A percentile compares a stretch with the other conserved stretches of the same genome.
Evolutionary conservation across 2,888 invertebrate species (phyloP).

Genomic region (Tenthredo notha): DNA sequence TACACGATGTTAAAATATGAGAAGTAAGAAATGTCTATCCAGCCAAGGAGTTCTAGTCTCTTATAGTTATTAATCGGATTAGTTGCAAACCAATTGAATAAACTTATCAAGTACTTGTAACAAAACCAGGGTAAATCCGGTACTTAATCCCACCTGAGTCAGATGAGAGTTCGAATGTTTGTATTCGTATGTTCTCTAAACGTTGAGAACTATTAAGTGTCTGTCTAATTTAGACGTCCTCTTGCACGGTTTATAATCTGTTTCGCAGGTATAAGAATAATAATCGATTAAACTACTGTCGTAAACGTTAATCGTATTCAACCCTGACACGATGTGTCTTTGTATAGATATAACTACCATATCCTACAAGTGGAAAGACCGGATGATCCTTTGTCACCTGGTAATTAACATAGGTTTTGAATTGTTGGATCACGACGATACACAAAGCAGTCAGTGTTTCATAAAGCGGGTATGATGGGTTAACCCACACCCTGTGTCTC

Average conservation of each 20-base stretch:
- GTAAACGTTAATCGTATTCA: constrained; percentile 2
- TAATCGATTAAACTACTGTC: background rate
- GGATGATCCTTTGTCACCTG: constrained; percentile 32
- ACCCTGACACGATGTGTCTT: background rate
- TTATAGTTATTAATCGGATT: constrained; percentile 49
- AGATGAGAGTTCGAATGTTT: constrained; percentile 22
- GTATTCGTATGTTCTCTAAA: background rate
- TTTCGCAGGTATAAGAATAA: background rate
- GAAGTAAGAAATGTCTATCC: background rate
- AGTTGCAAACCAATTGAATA: constrained; percentile 48
- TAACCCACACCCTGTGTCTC: background rate
- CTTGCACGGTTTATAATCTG: background rate
- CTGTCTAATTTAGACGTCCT: background rate
- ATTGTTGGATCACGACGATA: constrained; percentile 13
- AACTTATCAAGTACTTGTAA: constrained; percentile 49
- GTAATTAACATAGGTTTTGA: constrained; percentile 27
- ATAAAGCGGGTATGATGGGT: background rate
- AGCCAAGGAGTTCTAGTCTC: constrained; percentile 17
- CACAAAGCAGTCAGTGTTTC: background rate
- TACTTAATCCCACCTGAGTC: constrained; percentile 2
- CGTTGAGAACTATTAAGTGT: background rate
- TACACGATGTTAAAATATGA: background rate
- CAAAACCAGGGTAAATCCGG: constrained; percentile 39
- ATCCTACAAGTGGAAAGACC: background rate
- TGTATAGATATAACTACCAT: background rate